Conservation (phyloP, 2,888 invertebrate species). For the Cosmia trapezina region DNA sequence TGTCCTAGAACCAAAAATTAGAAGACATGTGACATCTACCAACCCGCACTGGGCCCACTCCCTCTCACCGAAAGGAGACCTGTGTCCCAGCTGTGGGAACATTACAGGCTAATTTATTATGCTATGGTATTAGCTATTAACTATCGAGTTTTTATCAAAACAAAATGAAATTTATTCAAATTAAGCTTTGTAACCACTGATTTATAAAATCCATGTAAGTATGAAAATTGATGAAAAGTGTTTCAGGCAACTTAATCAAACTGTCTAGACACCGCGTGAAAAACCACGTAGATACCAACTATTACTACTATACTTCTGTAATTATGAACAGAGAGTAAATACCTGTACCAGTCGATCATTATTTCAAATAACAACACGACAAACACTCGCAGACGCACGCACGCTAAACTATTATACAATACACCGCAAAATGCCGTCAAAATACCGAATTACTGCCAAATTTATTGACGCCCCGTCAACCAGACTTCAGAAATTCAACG, state of each 20-base stretch:
- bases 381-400: not conserved
- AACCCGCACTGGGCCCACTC: too few relatives aligned
- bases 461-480: slow-evolving; percentile 42
- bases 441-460: slow-evolving; percentile 50
- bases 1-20: too few relatives aligned
- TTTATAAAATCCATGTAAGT: not conserved
- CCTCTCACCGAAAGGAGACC: too few relatives aligned
- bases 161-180: not conserved
- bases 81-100: too few relatives aligned
- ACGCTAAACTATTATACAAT: slow-evolving; percentile 53
- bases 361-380: slow-evolving; percentile 13
- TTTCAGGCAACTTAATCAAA: not conserved
- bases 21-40: too few relatives aligned
- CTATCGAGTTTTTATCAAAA: not conserved
- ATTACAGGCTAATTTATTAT: too few relatives aligned
- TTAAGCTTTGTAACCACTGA: not conserved
- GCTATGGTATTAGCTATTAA: too few relatives aligned
- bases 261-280: not conserved
- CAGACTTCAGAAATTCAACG: slow-evolving; percentile 34
- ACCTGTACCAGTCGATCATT: not conserved
- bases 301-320: not conserved
- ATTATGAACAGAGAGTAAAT: not conserved
- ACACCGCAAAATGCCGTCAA: slow-evolving; percentile 35
- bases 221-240: not conserved
- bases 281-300: not conserved